Evolutionary conservation across 1,140 invertebrate genomes (phyloP), one percentile per base, ranked within the genome.

Genomic region (Colletes gigas): DNA sequence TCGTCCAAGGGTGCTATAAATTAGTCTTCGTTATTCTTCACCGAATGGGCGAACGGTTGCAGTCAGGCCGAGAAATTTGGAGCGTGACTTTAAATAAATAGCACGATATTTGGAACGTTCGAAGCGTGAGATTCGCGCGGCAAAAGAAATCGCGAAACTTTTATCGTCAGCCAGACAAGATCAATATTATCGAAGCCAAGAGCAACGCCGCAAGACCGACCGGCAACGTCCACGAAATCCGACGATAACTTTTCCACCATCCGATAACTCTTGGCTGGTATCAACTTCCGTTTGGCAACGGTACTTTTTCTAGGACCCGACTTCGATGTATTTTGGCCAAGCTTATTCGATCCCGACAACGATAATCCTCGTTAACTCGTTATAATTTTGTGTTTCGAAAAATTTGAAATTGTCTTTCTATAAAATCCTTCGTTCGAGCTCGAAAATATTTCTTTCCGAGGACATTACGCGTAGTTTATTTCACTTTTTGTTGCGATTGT

Each of bases 181-280:
- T 79, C 81, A 67, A 73, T 79, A 73, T 82, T 82, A 79, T 17
- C 41, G 19, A 82, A 62, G 47, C 57, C 14, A 66, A 59, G 54
- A 59, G 71, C 12, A 70, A 57, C 17, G n/a, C 7, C 4, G 21
- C 15, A 62, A n/a, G 7, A 62, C 50, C 6, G 44, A 21, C 7
- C 7, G 30, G 21, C 30, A 9, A 30, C 47, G 19, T 73, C 41
- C 41, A n/a, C 21, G 66, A 65, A 69, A 70, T 81, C 69, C 60
- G 8, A 50, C 66, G 59, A 68, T 39, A 70, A 77, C 63, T 78
- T 82, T 65, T 62, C 17, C 72, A 39, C 14, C 63, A 50, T 44
- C 44, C 14, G 30, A 39, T 39, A 62, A 72, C 41, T 72, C 44
- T 78, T 57, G 52, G 50, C 44, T 44, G 44, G 52, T 54, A 78